These are phyloP conservation scores for Hypothenemus hampei DNA, from an alignment of 1,140 invertebrate species.

Conservation along the genomic window DNA sequence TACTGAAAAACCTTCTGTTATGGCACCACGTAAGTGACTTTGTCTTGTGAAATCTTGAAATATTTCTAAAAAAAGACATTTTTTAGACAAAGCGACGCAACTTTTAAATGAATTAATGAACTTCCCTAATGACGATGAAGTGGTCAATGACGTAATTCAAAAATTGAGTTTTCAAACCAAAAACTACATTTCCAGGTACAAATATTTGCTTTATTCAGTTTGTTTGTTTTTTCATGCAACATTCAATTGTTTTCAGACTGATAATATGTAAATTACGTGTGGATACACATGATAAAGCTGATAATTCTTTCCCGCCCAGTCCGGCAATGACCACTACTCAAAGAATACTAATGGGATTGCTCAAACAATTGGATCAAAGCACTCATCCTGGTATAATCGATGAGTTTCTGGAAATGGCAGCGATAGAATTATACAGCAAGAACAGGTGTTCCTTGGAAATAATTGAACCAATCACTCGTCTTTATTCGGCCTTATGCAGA, in stretches of 20 bases:
- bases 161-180: too few species aligned
- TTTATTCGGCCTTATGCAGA: conserved; percentile 35
- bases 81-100: conserved; percentile 32
- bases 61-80: not conserved
- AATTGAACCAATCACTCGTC: conserved; percentile 22
- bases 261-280: conserved; percentile 20
- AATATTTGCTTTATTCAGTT: too few species aligned
- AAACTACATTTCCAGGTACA: too few species aligned
- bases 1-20: conserved; percentile 13
- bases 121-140: too few species aligned
- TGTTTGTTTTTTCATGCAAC: too few species aligned
- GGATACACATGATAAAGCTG: conserved; percentile 29
- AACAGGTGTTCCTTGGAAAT: conserved; percentile 8
- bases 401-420: conserved; percentile 8
- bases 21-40: conserved; percentile 20
- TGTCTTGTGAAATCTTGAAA: not conserved
- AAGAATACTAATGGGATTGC: conserved; percentile 25
- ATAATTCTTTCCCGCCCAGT: conserved; percentile 30
- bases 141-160: too few species aligned
- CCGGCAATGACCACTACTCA: conserved; percentile 36
- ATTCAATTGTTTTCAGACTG: too few species aligned
- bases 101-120: too few species aligned
- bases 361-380: conserved; percentile 8
- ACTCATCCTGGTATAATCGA: conserved; percentile 15
- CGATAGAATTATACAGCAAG: conserved; percentile 15